Evolutionary conservation across 2,797 vertebrate genomes (phyloP).

Genomic region (Dryobates pubescens): DNA sequence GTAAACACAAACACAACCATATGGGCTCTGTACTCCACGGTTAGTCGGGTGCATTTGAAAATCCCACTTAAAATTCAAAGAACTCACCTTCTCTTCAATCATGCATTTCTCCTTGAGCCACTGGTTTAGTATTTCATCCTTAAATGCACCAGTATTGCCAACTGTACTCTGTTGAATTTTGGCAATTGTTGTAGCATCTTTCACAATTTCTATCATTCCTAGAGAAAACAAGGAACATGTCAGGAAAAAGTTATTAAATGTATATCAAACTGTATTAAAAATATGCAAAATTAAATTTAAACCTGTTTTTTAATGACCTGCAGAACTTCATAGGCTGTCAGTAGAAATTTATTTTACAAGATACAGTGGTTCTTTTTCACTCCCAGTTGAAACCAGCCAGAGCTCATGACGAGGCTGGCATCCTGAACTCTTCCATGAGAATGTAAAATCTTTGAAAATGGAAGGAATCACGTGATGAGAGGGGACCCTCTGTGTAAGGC

Average conservation of each 20-base stretch:
- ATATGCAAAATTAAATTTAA: not conserved
- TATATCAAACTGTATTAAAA: not conserved
- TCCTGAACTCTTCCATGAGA: not conserved
- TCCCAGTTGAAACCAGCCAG: not conserved
- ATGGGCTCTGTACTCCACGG: not conserved
- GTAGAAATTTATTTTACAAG: not conserved
- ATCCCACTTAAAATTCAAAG: not conserved
- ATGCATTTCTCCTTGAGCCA: conserved; percentile 95
- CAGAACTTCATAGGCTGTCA: not conserved
- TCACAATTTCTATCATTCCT: conserved; percentile 99
- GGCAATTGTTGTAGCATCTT: conserved; percentile 96
- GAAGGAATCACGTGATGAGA: not conserved
- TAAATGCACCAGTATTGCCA: conserved; percentile 96
- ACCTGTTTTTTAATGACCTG: not conserved
- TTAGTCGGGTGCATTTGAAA: not conserved
- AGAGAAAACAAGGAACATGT: not conserved
- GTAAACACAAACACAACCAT: not conserved
- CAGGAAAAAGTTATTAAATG: not conserved
- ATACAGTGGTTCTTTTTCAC: not conserved
- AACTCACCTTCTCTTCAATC: conserved; percentile 91
- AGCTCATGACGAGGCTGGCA: not conserved
- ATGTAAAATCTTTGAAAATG: not conserved
- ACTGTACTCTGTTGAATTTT: conserved; percentile 98
- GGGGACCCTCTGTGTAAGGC: not conserved
- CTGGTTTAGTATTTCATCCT: conserved; percentile 94